Evolutionary conservation across 1,140 invertebrate species (phyloP), one percentile per base, ranked within the genome.

Genomic region (Palaemon carinicauda): DNA sequence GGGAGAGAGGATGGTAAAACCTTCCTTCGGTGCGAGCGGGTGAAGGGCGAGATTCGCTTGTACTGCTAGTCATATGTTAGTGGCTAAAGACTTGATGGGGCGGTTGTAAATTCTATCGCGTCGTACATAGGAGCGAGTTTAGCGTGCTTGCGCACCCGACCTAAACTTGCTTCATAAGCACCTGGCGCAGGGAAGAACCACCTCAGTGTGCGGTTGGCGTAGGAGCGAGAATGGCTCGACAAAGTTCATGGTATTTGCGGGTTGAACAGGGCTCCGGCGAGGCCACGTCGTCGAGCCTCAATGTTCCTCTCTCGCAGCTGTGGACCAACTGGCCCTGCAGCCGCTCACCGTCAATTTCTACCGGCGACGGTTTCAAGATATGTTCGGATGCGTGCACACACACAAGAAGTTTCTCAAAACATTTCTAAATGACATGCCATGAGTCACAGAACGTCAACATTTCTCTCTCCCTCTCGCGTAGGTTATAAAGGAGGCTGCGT

Each of bases 91-190:
- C 75, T 54, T 19, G 60, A 31, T 27, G 31, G 69, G 51, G 80
- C 77, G 54, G 77, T 78, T 80, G 83, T 86, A 86, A 86, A 86
- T 80, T 80, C 83, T 86, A 86, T 86, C 77, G 83, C 83, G 83
- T 86, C 83, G 77, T 80, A 80, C 83, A 86, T 86, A 86, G 83
- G 80, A 74, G 79, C 83, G 83, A 86, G 83, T 86, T 86, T 86
- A 24, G 56, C 78, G 77, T 86, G 83, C 83, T 77, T 14, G 41
- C 65, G 60, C 56, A 27, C 41, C 75, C 53, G 83, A 73, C 75
- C 77, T 80, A 86, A 86, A 86, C 77, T 80, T 86, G 83, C 77
- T 80, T 86, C 83, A 86, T 86, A 33, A 54, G 60, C 33, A 31
- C 50, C 81, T 24, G 33, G 81, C 52, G 53, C 31, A 51, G 17